Evolutionary conservation across 2,888 invertebrate genomes (phyloP), one percentile per base, ranked within the genome.

Genomic region (Aplocera efformata): DNA sequence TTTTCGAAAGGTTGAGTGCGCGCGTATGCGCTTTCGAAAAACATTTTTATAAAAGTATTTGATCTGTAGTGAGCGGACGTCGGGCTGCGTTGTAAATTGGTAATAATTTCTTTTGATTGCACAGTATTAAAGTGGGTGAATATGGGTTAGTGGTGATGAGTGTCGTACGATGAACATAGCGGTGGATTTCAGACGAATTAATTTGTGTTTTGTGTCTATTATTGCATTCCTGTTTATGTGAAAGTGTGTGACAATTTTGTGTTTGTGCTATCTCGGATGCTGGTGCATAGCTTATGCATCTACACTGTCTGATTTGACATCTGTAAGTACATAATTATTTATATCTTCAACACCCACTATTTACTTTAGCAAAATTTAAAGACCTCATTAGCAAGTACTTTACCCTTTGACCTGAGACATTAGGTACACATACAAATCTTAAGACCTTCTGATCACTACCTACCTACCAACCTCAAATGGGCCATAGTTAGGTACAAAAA

Each of bases 21-120:
- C 72, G 75, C 79, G 75, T 80, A 78, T 76, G 75, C 78, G 82
- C 84, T 86, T 86, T 86, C 84, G 84, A 85, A 88, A 86, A 85
- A 79, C 74, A 80, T 84, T 82, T 82, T 58, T 56, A 47, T 51
- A 48, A 68, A 73, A 60, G 67, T 73, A 77, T 81, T 82, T 82
- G 79, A 79, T 75, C 75, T 67, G 69, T 68, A 62, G 72, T 71
- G 79, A 67, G 72, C 83, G 83, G 81, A 82, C 82, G 81, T 83
- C 74, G 74, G 71, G 72, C 72, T 75, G 75, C 73, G 72, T 39
- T 67, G 75, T 80, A 85, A 85, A 88, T 88, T 86, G 85, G 74
- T 82, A 79, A 82, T 85, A 85, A 85, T 84, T 84, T 73, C 68
- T 72, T 54, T 84, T 83, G 73, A 84, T 85, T 88, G 83, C 77